A percentile compares a stretch with the other conserved stretches of the same genome.
Evolutionary conservation across 1,140 invertebrate genomes (phyloP).

Genomic region (Drosophila ercepeae): DNA sequence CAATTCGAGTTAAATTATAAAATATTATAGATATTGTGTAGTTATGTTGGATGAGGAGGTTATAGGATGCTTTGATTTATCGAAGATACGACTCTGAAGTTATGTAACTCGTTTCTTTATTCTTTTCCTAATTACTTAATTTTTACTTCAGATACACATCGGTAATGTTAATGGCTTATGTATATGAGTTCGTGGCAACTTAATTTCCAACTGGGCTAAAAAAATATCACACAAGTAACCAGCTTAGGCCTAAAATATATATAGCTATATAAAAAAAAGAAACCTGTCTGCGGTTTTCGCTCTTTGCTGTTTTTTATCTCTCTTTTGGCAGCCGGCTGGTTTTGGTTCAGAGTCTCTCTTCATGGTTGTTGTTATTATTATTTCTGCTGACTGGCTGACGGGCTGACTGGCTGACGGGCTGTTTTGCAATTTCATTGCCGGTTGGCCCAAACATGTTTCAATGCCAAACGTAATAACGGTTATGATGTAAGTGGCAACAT

Average conservation of each 20-base stretch:
- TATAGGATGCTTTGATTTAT: too few species aligned
- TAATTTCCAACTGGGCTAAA: conserved; percentile 5
- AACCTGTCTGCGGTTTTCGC: conserved; percentile 38
- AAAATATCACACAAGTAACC: conserved; percentile 9
- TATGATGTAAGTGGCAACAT: conserved; percentile 73
- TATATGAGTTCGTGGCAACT: conserved; percentile 3
- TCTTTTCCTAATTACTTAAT: background rate
- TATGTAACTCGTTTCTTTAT: background rate
- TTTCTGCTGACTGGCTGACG: conserved; percentile 38
- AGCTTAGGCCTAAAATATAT: conserved; percentile 39
- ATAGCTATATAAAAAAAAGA: conserved; percentile 42
- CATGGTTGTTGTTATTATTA: conserved; percentile 33
- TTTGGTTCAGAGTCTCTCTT: conserved; percentile 1
- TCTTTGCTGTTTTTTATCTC: background rate
- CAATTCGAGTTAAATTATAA: conserved; percentile 22
- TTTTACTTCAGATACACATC: background rate
- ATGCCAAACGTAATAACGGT: conserved; percentile 83
- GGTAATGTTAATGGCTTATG: background rate
- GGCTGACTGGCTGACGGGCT: too few species aligned
- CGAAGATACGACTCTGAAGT: too few species aligned
- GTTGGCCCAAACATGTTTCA: conserved; percentile 73
- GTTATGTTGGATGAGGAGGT: conserved; percentile 23
- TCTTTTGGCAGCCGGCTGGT: conserved; percentile 54
- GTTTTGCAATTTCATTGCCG: conserved; percentile 76
- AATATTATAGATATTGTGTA: background rate